A percentile compares a stretch with the other conserved stretches of the same genome.
phyloP scores from a whole-genome alignment of 2,113 vertebrate species.

The Ceyx cyanopectus region DNA sequence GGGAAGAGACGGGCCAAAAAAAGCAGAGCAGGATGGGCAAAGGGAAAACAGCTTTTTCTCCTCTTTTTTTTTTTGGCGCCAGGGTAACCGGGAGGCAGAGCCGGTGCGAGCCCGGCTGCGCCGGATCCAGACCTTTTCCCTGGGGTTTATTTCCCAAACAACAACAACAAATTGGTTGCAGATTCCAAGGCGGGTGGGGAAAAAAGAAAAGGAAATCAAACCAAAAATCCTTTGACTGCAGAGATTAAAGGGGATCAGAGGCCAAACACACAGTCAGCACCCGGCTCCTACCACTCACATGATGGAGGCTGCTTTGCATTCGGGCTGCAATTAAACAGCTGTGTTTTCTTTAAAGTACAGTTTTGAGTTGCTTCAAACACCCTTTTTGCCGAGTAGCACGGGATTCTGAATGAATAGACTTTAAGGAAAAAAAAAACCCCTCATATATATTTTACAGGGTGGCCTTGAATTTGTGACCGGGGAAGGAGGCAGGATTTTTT shows the following conservation, averaged over 20 bases:
- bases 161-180: constrained; percentile 67
- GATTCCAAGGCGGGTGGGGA: constrained; percentile 55
- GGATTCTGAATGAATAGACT: not conserved
- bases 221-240: constrained; percentile 53
- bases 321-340: constrained; percentile 60
- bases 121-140: constrained; percentile 49
- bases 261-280: constrained; percentile 63
- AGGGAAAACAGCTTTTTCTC: constrained; percentile 47
- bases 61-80: not conserved
- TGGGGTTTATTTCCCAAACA: constrained; percentile 62
- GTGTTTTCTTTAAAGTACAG: constrained; percentile 56
- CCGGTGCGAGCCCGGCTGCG: not conserved
- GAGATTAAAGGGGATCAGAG: constrained; percentile 65
- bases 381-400: not conserved
- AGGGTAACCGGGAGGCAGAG: constrained; percentile 41
- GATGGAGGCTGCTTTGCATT: constrained; percentile 32
- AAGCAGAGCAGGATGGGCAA: constrained; percentile 52
- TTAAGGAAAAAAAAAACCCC: too few species aligned
- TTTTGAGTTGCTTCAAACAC: constrained; percentile 40
- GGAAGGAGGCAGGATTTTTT: too few species aligned
- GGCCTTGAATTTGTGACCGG: too few species aligned
- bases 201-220: constrained; percentile 67
- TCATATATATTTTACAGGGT: too few species aligned
- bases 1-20: constrained; percentile 28
- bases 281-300: constrained; percentile 42